Percentiles rank a stretch among this genome's conserved stretches.
phyloP scores from a whole-genome alignment of 2,888 invertebrate species.

The Drosophila cyrtoloma region DNA sequence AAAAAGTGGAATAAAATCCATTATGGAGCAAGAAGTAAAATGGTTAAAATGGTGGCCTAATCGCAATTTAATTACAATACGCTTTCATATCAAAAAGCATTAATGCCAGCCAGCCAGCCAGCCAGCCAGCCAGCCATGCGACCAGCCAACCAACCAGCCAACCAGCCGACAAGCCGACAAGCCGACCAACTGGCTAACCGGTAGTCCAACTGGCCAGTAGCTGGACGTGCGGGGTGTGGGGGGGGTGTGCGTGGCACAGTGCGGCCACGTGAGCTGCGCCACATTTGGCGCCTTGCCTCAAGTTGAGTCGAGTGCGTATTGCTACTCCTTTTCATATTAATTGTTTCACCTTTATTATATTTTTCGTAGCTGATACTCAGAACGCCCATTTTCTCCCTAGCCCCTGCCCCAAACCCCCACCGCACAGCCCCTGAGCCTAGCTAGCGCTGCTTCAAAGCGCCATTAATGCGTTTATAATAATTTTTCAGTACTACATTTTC shows the following conservation, averaged over 20 bases:
- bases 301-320: slow-evolving; percentile 52
- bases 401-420: not conserved
- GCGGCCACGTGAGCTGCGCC: slow-evolving; percentile 42
- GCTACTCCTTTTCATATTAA: slow-evolving; percentile 71
- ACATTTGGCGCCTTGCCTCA: slow-evolving; percentile 49
- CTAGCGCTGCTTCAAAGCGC: slow-evolving; percentile 53
- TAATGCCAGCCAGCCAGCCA: slow-evolving; percentile 65
- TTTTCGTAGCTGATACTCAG: slow-evolving; percentile 66
- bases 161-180: slow-evolving; percentile 23
- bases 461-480: slow-evolving; percentile 82
- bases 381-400: slow-evolving; percentile 4
- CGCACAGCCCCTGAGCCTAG: not conserved
- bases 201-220: slow-evolving; percentile 35
- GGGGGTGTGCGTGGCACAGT: slow-evolving; percentile 44
- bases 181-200: slow-evolving; percentile 30
- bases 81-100: slow-evolving; percentile 82
- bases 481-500: slow-evolving; percentile 69
- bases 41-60: slow-evolving; percentile 85
- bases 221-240: slow-evolving; percentile 17
- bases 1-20: slow-evolving; percentile 79
- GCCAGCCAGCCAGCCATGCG: slow-evolving; percentile 29
- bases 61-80: slow-evolving; percentile 85
- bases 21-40: slow-evolving; percentile 75
- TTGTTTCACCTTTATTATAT: slow-evolving; percentile 77
- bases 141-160: slow-evolving; percentile 28